These are phyloP conservation scores for Fopius arisanus DNA, from an alignment of 1,140 invertebrate genomes.

Conservation along the genomic window DNA sequence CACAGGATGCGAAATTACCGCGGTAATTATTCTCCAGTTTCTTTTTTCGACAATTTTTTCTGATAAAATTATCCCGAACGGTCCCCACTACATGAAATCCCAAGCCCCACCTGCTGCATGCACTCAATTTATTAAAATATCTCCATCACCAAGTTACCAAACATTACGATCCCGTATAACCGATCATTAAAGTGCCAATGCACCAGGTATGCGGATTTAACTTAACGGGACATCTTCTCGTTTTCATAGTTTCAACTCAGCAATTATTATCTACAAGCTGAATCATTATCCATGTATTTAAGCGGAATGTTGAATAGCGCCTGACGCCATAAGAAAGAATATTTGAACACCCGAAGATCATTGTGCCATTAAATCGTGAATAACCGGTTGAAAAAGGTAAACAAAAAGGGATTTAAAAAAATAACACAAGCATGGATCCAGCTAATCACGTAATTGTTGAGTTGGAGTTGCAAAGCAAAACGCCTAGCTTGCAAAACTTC, in stretches of 20 bases:
- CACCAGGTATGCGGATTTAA: neutral
- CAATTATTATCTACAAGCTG: neutral
- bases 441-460: no score
- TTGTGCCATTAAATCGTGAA: neutral
- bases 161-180: neutral
- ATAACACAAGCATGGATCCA: no score
- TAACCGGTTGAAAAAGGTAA: neutral
- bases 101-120: no score
- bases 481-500: neutral
- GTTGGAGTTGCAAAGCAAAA: neutral
- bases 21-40: no score
- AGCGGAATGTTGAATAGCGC: neutral
- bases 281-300: neutral
- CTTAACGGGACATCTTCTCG: slow-evolving; percentile 19
- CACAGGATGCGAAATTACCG: no score
- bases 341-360: neutral
- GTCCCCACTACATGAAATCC: no score
- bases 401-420: neutral
- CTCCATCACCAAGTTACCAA: neutral
- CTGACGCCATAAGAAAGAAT: neutral
- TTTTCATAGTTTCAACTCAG: neutral
- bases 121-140: neutral
- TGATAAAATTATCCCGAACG: no score
- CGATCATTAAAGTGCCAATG: neutral
- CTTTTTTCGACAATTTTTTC: no score